These are phyloP conservation scores for Acanthopleura granulata DNA, from an alignment of 2,888 invertebrate species.

Conservation along the genomic window DNA sequence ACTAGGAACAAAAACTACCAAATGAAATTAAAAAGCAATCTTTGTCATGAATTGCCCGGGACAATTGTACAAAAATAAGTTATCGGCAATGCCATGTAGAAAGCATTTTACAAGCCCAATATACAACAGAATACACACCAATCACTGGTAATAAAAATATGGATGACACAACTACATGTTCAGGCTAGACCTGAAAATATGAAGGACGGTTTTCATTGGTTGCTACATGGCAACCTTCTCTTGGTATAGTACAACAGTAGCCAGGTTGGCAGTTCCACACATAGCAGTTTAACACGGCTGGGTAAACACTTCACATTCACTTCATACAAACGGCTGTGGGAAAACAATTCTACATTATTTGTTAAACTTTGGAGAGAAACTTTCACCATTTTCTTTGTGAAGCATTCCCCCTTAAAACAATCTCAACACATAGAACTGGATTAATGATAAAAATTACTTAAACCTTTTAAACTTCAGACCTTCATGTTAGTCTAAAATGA, in stretches of 20 bases:
- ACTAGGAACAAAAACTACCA: background rate
- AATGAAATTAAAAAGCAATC: background rate
- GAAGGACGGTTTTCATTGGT: slow-evolving; percentile 7
- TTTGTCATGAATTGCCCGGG: background rate
- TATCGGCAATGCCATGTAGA: background rate
- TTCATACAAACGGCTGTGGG: background rate
- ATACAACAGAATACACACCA: background rate
- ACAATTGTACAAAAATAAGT: background rate
- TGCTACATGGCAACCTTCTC: too few species aligned
- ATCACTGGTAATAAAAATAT: background rate
- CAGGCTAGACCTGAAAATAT: background rate
- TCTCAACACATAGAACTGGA: too few species aligned
- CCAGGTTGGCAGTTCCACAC: too few species aligned
- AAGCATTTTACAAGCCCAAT: background rate
- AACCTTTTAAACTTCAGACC: too few species aligned
- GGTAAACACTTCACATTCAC: too few species aligned
- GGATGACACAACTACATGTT: too few species aligned
- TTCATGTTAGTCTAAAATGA: too few species aligned
- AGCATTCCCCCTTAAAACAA: too few species aligned
- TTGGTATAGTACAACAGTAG: too few species aligned
- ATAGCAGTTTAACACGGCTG: too few species aligned
- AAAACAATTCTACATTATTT: background rate
- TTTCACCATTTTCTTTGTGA: too few species aligned
- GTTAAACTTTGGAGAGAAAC: background rate
- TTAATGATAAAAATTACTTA: too few species aligned